A percentile compares a stretch with the other conserved stretches of the same genome.
phyloP scores from a whole-genome alignment of 2,113 vertebrate genomes.

The Passer domesticus region DNA sequence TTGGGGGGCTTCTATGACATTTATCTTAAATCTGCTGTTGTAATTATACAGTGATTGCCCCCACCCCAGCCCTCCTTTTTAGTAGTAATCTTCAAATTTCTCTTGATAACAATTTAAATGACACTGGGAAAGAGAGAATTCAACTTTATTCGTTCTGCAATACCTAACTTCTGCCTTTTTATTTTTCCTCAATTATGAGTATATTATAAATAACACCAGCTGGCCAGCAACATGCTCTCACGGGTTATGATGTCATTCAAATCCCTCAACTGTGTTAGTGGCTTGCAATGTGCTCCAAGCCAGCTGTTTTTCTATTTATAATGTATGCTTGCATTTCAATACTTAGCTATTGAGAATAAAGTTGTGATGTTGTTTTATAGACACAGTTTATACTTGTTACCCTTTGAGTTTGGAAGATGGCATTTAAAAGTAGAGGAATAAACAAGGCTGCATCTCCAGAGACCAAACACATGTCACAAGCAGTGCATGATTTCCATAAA shows the following conservation, averaged over 20 bases:
- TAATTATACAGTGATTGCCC: not conserved
- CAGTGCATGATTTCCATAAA: not conserved
- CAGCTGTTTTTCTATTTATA: conserved; percentile 81
- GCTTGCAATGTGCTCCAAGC: conserved; percentile 71
- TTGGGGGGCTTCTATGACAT: not conserved
- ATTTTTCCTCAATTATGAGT: conserved; percentile 67
- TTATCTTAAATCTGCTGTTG: not conserved
- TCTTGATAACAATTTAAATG: not conserved
- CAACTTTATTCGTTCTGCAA: conserved; percentile 26
- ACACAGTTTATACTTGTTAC: conserved; percentile 33
- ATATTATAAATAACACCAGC: conserved; percentile 79
- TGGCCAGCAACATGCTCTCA: conserved; percentile 76
- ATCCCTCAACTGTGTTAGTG: conserved; percentile 75
- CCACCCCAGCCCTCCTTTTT: not conserved
- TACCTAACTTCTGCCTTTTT: conserved; percentile 53
- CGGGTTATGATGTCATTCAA: conserved; percentile 80
- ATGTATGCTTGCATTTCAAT: conserved; percentile 71
- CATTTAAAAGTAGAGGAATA: conserved; percentile 41
- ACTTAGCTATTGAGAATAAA: conserved; percentile 61
- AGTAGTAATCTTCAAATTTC: not conserved
- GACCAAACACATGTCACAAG: not conserved
- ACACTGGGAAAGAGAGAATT: not conserved
- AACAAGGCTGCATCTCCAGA: conserved; percentile 19
- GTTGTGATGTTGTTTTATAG: conserved; percentile 58
- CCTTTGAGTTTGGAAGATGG: conserved; percentile 23